Percentiles rank a stretch among this genome's conserved stretches.
Conservation (phyloP, 64 coral and sea anemone species). For the Exaiptasia diaphana region DNA sequence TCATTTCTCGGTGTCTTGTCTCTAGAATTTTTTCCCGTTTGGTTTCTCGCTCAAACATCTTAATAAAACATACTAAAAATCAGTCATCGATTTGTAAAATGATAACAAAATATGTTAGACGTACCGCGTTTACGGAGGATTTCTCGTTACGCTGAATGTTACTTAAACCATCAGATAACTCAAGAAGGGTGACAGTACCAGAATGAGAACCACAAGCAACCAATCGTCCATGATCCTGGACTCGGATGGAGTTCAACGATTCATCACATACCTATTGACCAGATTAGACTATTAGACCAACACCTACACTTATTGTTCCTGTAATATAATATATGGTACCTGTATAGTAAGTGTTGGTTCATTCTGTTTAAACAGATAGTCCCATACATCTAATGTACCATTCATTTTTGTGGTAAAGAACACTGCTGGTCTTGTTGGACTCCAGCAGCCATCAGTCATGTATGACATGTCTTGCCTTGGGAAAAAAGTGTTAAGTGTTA, state of each 20-base stretch:
- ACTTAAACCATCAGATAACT: slow-evolving; percentile 87
- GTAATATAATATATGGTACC: slow-evolving; percentile 3
- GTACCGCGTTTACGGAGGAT: slow-evolving; percentile 89
- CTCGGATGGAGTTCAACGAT: slow-evolving; percentile 87
- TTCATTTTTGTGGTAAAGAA: slow-evolving; percentile 98
- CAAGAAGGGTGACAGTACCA: slow-evolving; percentile 88
- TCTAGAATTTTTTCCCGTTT: slow-evolving; percentile 98
- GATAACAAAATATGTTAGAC: neutral
- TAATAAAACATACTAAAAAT: neutral
- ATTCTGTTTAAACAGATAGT: slow-evolving; percentile 98
- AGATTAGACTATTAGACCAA: neutral
- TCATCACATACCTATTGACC: slow-evolving; percentile 88
- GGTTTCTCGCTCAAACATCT: slow-evolving; percentile 99
- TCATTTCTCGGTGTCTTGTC: slow-evolving; percentile 95
- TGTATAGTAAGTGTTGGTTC: slow-evolving; percentile 97
- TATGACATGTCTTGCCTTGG: slow-evolving; percentile 82
- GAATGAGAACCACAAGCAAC: slow-evolving; percentile 97
- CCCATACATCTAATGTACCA: slow-evolving; percentile 98
- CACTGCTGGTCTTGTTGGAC: slow-evolving; percentile 91
- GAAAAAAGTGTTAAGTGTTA: too few species aligned
- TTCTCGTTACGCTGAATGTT: slow-evolving; percentile 96
- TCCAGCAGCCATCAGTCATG: slow-evolving; percentile 96
- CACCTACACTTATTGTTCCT: too few species aligned
- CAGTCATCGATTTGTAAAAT: neutral
- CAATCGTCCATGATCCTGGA: slow-evolving; percentile 90